These are phyloP conservation scores for Samia ricini DNA, from an alignment of 1,140 invertebrate species.

Conservation along the genomic window DNA sequence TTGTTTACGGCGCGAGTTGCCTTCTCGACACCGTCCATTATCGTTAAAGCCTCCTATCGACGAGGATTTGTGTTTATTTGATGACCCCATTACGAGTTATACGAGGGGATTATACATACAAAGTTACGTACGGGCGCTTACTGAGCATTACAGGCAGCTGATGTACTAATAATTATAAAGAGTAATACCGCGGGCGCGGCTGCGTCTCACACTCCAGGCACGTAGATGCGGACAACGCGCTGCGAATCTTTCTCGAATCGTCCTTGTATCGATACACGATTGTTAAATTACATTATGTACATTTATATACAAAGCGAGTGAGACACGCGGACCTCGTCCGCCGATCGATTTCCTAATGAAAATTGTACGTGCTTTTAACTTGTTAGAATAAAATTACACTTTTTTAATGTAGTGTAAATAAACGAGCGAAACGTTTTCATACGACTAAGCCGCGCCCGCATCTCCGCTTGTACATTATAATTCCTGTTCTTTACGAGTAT, in stretches of 20 bases:
- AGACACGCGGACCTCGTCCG: neutral
- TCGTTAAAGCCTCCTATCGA: neutral
- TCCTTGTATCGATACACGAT: neutral
- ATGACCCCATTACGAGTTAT: neutral
- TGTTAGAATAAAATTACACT: neutral
- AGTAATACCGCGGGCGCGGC: too few relatives aligned
- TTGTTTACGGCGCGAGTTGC: slow-evolving; percentile 4
- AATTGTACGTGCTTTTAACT: neutral
- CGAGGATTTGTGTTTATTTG: slow-evolving; percentile 1
- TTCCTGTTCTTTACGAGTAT: too few relatives aligned
- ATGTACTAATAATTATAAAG: too few relatives aligned
- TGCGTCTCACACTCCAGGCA: too few relatives aligned
- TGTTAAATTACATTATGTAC: neutral
- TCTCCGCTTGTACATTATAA: too few relatives aligned
- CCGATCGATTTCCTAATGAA: neutral
- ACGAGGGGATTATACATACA: neutral
- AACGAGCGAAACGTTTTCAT: too few relatives aligned
- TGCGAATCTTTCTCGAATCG: neutral
- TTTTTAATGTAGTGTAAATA: neutral
- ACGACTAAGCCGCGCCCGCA: too few relatives aligned
- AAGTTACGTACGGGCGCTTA: neutral
- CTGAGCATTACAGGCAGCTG: too few relatives aligned
- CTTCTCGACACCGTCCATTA: neutral
- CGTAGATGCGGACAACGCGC: neutral
- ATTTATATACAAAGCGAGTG: neutral